phyloP scores from a whole-genome alignment of 1,140 invertebrate genomes.

The Lordiphosa mommai region DNA sequence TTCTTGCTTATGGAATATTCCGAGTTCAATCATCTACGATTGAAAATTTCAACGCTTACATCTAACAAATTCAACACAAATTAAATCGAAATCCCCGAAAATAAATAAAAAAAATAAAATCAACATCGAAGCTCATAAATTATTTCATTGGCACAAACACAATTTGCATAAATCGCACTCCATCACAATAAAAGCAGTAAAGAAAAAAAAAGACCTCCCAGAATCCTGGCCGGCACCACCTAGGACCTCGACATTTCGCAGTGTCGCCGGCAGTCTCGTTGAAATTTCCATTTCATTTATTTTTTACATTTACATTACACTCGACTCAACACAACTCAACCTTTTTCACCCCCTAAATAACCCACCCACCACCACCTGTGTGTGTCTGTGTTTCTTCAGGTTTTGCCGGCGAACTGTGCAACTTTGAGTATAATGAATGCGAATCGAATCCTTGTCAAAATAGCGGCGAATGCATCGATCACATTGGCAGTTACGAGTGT shows the following conservation, averaged over 20 bases:
- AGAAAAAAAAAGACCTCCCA: constrained; percentile 23
- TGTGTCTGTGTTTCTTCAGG: constrained; percentile 74
- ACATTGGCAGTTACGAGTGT: constrained; percentile 88
- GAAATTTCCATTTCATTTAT: constrained; percentile 77
- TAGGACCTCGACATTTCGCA: constrained; percentile 5
- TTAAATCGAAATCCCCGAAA: constrained; percentile 30
- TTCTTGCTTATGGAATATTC: no score
- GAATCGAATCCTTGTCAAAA: constrained; percentile 92
- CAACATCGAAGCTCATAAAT: constrained; percentile 59
- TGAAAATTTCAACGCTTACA: constrained; percentile 15
- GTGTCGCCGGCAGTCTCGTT: constrained; percentile 27
- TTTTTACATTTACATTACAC: constrained; percentile 67
- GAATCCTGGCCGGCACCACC: constrained; percentile 2
- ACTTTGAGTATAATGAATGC: constrained; percentile 92
- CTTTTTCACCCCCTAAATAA: background rate
- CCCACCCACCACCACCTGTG: background rate
- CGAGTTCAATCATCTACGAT: background rate
- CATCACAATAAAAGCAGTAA: constrained; percentile 43
- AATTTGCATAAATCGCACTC: constrained; percentile 70
- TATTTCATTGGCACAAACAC: constrained; percentile 69
- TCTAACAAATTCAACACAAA: constrained; percentile 19
- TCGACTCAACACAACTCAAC: constrained; percentile 3
- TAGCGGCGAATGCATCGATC: constrained; percentile 89
- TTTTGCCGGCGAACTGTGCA: constrained; percentile 88
- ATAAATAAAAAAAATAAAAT: constrained; percentile 28